Percentiles rank a stretch among this genome's conserved stretches.
Evolutionary conservation across 2,113 vertebrate species (phyloP).

Genomic region (Cygnus buccinator): DNA sequence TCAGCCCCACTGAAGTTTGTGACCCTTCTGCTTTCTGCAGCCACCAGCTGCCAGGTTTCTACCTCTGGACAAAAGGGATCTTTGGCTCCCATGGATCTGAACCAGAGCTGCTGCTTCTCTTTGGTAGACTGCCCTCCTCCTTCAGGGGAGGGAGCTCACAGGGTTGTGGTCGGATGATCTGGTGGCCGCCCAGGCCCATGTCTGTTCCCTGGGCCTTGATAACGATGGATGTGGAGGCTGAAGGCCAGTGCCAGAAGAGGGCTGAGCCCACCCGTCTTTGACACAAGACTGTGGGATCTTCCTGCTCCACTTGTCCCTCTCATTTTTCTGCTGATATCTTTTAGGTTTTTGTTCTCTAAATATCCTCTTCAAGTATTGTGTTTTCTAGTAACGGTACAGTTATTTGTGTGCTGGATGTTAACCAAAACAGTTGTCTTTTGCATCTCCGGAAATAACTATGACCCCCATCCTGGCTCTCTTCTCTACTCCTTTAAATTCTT

Average conservation of each 20-base stretch:
- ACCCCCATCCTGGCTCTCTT: background rate
- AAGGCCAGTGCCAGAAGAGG: background rate
- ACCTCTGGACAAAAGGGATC: background rate
- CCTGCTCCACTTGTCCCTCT: background rate
- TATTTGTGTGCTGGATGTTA: background rate
- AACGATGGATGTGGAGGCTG: background rate
- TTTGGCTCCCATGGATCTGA: background rate
- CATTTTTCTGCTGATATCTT: background rate
- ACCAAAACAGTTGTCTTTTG: background rate
- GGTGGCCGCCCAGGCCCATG: background rate
- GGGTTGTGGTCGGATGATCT: background rate
- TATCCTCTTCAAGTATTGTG: background rate
- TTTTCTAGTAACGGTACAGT: background rate
- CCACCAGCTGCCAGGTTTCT: rapidly evolving
- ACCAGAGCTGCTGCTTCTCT: background rate
- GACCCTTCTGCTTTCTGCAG: background rate
- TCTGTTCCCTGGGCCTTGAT: background rate
- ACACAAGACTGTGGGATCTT: background rate
- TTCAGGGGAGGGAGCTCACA: background rate
- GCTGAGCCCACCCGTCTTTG: background rate
- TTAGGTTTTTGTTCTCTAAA: background rate
- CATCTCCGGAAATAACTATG: background rate
- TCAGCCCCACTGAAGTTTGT: background rate
- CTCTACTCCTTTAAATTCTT: background rate
- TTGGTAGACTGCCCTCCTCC: background rate